Conservation (phyloP, 2,888 invertebrate species). For the Mimachlamys varia region DNA sequence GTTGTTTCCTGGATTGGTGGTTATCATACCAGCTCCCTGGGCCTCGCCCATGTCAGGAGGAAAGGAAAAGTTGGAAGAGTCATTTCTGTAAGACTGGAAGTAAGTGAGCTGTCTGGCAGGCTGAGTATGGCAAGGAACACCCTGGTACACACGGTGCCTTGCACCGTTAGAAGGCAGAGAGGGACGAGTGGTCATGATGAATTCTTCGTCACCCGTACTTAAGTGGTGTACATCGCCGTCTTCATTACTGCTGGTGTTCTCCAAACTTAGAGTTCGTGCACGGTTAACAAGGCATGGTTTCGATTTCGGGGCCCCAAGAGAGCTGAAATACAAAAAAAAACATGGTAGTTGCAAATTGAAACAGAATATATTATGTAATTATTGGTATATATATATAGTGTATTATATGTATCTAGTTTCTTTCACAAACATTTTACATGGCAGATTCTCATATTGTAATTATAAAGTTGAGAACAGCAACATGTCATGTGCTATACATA, state of each 20-base stretch:
- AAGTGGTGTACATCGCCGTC: constrained; percentile 63
- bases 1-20: constrained; percentile 35
- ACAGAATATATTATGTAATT: too few relatives aligned
- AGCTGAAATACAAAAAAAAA: constrained; percentile 59
- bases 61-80: constrained; percentile 40
- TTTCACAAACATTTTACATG: too few relatives aligned
- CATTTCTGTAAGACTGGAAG: constrained; percentile 4
- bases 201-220: constrained; percentile 32
- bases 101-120: neutral
- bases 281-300: constrained; percentile 77
- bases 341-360: too few relatives aligned
- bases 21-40: constrained; percentile 40
- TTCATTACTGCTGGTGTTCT: constrained; percentile 73
- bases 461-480: too few relatives aligned
- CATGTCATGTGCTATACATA: too few relatives aligned
- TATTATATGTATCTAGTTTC: too few relatives aligned
- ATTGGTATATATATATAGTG: too few relatives aligned
- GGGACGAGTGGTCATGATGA: neutral
- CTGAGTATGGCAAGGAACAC: neutral
- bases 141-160: neutral
- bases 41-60: constrained; percentile 40
- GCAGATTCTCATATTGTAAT: too few relatives aligned
- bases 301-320: constrained; percentile 71
- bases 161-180: constrained; percentile 1
- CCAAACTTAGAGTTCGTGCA: constrained; percentile 72